These are phyloP conservation scores for Gnatocerus cornutus DNA, from an alignment of 2,888 invertebrate genomes.

Conservation along the genomic window DNA sequence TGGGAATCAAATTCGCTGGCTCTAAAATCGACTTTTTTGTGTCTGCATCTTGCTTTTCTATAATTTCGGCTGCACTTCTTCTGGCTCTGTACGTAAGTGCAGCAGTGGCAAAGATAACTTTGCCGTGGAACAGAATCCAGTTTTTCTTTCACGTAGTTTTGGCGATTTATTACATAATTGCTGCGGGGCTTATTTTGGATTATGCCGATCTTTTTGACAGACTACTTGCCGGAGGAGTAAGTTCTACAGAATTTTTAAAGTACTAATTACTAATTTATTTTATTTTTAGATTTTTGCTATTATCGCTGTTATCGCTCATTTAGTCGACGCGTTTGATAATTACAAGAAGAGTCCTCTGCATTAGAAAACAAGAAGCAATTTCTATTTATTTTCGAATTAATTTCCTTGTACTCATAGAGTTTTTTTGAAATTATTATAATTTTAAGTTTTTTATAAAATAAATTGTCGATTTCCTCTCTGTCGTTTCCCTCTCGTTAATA, in stretches of 20 bases:
- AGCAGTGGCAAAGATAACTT: slow-evolving; percentile 7
- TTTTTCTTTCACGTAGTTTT: slow-evolving; percentile 29
- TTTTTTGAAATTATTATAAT: too few relatives aligned
- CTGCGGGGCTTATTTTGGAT: slow-evolving; percentile 24
- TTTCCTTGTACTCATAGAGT: too few relatives aligned
- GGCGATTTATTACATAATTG: slow-evolving; percentile 39
- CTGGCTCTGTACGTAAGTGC: slow-evolving; percentile 11
- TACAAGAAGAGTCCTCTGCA: slow-evolving; percentile 37
- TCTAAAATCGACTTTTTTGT: slow-evolving; percentile 3
- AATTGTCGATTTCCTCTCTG: too few relatives aligned
- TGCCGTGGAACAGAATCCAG: slow-evolving; percentile 29
- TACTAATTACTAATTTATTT: neutral
- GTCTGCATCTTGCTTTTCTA: slow-evolving; percentile 10
- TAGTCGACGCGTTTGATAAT: slow-evolving; percentile 37
- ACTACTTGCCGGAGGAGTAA: slow-evolving; percentile 41
- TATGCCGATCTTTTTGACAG: neutral
- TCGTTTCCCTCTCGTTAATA: too few relatives aligned
- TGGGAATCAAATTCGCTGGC: slow-evolving; percentile 2
- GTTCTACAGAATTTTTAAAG: too few relatives aligned
- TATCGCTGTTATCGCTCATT: slow-evolving; percentile 32
- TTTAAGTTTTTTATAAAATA: too few relatives aligned
- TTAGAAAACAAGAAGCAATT: neutral
- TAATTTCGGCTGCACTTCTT: slow-evolving; percentile 14
- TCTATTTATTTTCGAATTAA: too few relatives aligned
- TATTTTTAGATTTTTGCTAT: slow-evolving; percentile 39